Evolutionary conservation across 1,140 invertebrate species (phyloP), one percentile per base, ranked within the genome.

Genomic region (Condylostylus longicornis): DNA sequence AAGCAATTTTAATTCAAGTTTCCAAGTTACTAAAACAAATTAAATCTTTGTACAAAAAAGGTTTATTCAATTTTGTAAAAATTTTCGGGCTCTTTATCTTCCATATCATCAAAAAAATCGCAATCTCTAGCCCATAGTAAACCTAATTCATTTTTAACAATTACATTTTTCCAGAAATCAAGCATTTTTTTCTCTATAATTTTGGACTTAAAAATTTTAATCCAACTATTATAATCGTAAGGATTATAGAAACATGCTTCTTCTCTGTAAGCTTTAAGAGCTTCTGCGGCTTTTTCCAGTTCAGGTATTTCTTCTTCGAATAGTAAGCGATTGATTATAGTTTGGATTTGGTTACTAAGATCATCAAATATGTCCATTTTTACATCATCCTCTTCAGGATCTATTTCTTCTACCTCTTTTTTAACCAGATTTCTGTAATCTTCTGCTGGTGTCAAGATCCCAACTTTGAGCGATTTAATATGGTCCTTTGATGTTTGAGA

Each of bases 21-120:
- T n/a, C n/a, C n/a, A n/a, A n/a, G n/a, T n/a, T n/a, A n/a, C n/a
- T n/a, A n/a, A n/a, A n/a, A n/a, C n/a, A n/a, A n/a, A n/a, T n/a
- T n/a, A n/a, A n/a, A n/a, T n/a, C n/a, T n/a, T n/a, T n/a, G n/a
- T n/a, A n/a, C n/a, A n/a, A n/a, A n/a, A n/a, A n/a, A n/a, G n/a
- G n/a, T n/a, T n/a, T n/a, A n/a, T n/a, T n/a, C 54, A 20, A 47
- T 42, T 13, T 48, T 48, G 32, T 58, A 58, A 28, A 58, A 58
- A 21, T 52, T 48, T 21, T 48, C 12, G 2, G 51, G 46, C 12
- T 22, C 29, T 0, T 47, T 44, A 23, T 45, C 47, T 10, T 56
- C 51, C 2, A 46, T 42, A 7, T 40, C 19, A 18, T 56, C 55
- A 27, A 55, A 54, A 2, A 44, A 35, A 42, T 58, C 55, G 5